Evolutionary conservation across 2,888 invertebrate species (phyloP).

Genomic region (Agrypnus murinus): DNA sequence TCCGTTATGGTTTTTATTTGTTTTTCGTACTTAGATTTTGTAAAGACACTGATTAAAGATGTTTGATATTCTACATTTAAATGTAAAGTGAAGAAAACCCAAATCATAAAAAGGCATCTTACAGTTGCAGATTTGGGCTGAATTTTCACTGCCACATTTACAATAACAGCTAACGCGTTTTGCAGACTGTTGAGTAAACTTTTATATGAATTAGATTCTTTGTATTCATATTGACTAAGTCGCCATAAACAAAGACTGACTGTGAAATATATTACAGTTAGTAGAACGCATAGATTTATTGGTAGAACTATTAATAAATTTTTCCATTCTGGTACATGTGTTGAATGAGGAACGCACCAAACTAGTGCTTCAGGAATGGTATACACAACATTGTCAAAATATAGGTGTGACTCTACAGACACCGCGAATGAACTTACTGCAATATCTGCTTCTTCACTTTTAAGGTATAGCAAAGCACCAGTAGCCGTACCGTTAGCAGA

Average conservation of each 20-base stretch:
- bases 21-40: slow-evolving; percentile 56
- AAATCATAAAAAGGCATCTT: slow-evolving; percentile 56
- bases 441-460: slow-evolving; percentile 61
- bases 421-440: slow-evolving; percentile 65
- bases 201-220: slow-evolving; percentile 45
- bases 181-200: slow-evolving; percentile 45
- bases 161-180: slow-evolving; percentile 53
- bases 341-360: slow-evolving; percentile 66
- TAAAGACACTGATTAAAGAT: slow-evolving; percentile 60
- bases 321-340: slow-evolving; percentile 56
- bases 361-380: slow-evolving; percentile 64
- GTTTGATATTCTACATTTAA: slow-evolving; percentile 60
- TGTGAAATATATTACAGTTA: slow-evolving; percentile 40
- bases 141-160: slow-evolving; percentile 54
- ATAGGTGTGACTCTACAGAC: slow-evolving; percentile 57
- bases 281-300: slow-evolving; percentile 46
- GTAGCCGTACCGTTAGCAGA: slow-evolving; percentile 58
- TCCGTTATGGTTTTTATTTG: slow-evolving; percentile 58
- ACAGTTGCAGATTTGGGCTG: slow-evolving; percentile 56
- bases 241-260: slow-evolving; percentile 44
- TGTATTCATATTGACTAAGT: slow-evolving; percentile 32
- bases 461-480: slow-evolving; percentile 60
- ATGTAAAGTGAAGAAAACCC: slow-evolving; percentile 59
- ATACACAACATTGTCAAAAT: slow-evolving; percentile 63
- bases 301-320: slow-evolving; percentile 52